Conservation (phyloP, 2,113 vertebrate genomes). For the Amphiprion ocellaris region DNA sequence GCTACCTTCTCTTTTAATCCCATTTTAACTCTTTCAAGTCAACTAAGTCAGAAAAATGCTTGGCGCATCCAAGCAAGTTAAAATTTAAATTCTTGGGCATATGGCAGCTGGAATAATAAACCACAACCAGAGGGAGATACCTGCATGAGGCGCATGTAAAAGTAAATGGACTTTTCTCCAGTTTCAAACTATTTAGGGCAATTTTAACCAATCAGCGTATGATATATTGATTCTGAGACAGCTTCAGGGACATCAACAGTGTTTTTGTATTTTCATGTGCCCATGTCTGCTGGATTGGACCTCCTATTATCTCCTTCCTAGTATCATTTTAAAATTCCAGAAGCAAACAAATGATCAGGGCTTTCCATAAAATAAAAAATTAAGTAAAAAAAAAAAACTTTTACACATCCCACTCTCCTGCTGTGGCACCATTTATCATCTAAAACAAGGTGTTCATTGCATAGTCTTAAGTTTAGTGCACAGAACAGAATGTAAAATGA, state of each 20-base stretch:
- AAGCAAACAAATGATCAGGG: too few species aligned
- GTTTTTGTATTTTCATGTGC: not conserved
- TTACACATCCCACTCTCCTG: too few species aligned
- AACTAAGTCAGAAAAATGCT: slow-evolving; percentile 14
- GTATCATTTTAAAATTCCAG: too few species aligned
- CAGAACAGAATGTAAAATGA: too few species aligned
- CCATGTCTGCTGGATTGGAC: too few species aligned
- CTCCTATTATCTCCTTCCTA: too few species aligned
- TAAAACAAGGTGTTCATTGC: too few species aligned
- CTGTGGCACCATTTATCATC: too few species aligned
- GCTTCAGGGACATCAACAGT: not conserved
- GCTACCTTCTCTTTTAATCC: slow-evolving; percentile 21
- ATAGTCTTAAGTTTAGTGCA: too few species aligned
- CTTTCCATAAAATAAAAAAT: too few species aligned
- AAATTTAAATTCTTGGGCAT: slow-evolving; percentile 10
- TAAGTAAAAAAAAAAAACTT: too few species aligned
- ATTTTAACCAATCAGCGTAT: not conserved
- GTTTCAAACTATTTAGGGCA: not conserved
- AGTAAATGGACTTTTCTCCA: slow-evolving; percentile 5
- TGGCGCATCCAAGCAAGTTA: not conserved
- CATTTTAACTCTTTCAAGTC: slow-evolving; percentile 31
- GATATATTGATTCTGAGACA: too few species aligned
- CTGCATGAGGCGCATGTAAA: not conserved
- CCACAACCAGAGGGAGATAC: not conserved
- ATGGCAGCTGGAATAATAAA: slow-evolving; percentile 7